A percentile compares a stretch with the other conserved stretches of the same genome.
phyloP scores from a whole-genome alignment of 2,888 invertebrate species.

The Physocephala rufipes region DNA sequence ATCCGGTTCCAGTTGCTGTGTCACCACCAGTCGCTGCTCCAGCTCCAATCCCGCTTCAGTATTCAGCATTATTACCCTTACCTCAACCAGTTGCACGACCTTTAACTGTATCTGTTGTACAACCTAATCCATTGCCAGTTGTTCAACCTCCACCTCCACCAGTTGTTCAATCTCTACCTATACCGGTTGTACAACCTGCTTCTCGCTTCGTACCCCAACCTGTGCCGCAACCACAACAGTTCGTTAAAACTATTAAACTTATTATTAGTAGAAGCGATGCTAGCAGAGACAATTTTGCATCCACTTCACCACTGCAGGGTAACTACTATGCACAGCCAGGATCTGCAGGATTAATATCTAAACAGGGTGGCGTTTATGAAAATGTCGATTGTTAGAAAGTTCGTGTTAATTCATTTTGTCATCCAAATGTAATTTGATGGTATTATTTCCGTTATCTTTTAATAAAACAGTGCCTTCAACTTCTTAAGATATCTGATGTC shows the following conservation, averaged over 20 bases:
- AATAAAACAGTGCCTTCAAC: no score
- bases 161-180: not conserved
- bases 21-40: constrained; percentile 39
- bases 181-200: not conserved
- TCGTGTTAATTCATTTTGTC: no score
- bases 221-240: constrained; percentile 45
- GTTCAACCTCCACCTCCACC: constrained; percentile 25
- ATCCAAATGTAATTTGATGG: no score
- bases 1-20: constrained; percentile 35
- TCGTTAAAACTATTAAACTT: constrained; percentile 55
- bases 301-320: constrained; percentile 49
- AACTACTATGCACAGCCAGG: constrained; percentile 3
- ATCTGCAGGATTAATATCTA: constrained; percentile 45
- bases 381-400: constrained; percentile 53
- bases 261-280: constrained; percentile 51
- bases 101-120: constrained; percentile 5
- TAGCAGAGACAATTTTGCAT: constrained; percentile 41
- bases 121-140: constrained; percentile 4
- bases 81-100: constrained; percentile 31
- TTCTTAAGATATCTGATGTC: no score
- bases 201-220: constrained; percentile 34
- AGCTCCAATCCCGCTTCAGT: constrained; percentile 32
- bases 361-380: constrained; percentile 57
- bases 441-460: no score
- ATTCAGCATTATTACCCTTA: constrained; percentile 31